A percentile compares a stretch with the other conserved stretches of the same genome.
These are phyloP conservation scores for Chrysaora quinquecirrha DNA, from an alignment of 30 jellyfish, hydroid and myxozoan genomes.

Conservation along the genomic window DNA sequence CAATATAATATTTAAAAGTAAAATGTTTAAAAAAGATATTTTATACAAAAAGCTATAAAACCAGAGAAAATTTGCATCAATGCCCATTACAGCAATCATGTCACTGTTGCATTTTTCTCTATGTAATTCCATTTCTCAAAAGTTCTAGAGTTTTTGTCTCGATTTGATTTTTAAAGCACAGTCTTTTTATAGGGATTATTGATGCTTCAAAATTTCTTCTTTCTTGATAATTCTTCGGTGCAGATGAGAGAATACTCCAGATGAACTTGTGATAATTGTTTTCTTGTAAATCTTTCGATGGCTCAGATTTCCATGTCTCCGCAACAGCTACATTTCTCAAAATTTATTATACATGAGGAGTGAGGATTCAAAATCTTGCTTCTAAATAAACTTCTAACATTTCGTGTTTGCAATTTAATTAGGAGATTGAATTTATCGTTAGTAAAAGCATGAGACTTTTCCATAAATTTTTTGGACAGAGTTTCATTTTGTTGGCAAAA, in stretches of 20 bases:
- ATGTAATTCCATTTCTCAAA: too few species aligned
- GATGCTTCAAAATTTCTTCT: background rate
- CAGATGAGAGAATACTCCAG: background rate
- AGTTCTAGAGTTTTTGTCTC: background rate
- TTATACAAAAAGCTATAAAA: background rate
- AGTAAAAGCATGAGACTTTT: constrained; percentile 14
- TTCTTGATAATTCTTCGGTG: background rate
- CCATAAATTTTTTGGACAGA: constrained; percentile 10
- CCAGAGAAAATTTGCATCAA: constrained; percentile 1
- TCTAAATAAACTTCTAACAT: background rate
- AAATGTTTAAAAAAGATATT: background rate
- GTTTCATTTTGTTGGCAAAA: constrained; percentile 16
- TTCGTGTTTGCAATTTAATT: background rate
- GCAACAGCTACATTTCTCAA: background rate
- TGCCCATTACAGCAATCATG: background rate
- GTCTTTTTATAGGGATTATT: background rate
- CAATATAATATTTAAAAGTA: background rate
- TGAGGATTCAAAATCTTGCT: background rate
- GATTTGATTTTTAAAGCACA: background rate
- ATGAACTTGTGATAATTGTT: background rate
- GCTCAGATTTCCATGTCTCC: background rate
- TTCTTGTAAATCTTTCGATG: background rate
- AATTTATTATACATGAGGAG: background rate
- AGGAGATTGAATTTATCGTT: constrained; percentile 6
- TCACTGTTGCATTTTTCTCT: background rate